Percentiles rank a stretch among this genome's conserved stretches.
These are phyloP conservation scores for Scaptomyza flava DNA, from an alignment of 2,888 invertebrate species.

Conservation along the genomic window DNA sequence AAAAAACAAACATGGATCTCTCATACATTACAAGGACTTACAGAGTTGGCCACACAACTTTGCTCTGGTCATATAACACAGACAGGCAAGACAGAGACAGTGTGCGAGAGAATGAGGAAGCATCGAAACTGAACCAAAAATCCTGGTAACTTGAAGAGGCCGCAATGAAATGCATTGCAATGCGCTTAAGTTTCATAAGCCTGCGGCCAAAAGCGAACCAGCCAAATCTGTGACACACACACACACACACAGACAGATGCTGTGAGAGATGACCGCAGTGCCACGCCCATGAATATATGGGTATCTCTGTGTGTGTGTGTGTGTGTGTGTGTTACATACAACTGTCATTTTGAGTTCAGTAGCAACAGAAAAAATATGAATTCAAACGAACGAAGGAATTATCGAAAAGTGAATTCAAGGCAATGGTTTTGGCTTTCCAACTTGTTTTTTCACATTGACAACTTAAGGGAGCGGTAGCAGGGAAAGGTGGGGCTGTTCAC, in stretches of 20 bases:
- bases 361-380: conserved; percentile 7
- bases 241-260: conserved; percentile 8
- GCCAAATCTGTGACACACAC: conserved; percentile 48
- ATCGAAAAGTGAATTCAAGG: conserved; percentile 79
- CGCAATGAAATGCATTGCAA: conserved; percentile 64
- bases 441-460: conserved; percentile 32
- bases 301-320: conserved; percentile 24
- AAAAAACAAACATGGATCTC: conserved; percentile 11
- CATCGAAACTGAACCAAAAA: conserved; percentile 38
- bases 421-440: conserved; percentile 47
- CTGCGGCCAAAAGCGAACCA: conserved; percentile 58
- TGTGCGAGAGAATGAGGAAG: neutral
- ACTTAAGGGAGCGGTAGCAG: neutral
- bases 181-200: conserved; percentile 66
- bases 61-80: conserved; percentile 51
- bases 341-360: conserved; percentile 49
- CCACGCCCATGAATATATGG: conserved; percentile 34
- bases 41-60: conserved; percentile 56
- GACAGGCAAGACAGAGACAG: neutral
- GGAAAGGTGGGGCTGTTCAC: conserved; percentile 1
- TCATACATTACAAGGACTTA: conserved; percentile 51
- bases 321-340: conserved; percentile 44
- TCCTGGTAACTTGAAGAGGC: conserved; percentile 55
- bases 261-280: conserved; percentile 47
- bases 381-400: conserved; percentile 56